Conservation (phyloP, 2,888 invertebrate genomes). For the Agrotis exclamationis region DNA sequence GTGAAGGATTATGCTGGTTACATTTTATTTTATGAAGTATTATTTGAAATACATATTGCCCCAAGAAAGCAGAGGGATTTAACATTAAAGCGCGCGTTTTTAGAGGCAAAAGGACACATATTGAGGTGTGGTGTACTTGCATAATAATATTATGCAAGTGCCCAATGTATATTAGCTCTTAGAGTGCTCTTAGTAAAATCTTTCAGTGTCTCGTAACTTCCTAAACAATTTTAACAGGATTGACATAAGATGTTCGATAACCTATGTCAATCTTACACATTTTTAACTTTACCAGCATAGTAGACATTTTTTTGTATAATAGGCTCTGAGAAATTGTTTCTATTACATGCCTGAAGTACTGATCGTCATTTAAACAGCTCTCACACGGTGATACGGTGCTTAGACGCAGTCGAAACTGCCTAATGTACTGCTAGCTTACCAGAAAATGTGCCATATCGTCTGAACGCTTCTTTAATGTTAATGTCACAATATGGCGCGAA, state of each 20-base stretch:
- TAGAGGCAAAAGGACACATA: too few species aligned
- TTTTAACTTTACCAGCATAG: not conserved
- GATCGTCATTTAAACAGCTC: slow-evolving; percentile 10
- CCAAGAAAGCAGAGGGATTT: not conserved
- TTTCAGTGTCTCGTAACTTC: not conserved
- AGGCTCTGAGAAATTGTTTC: not conserved
- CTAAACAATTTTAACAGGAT: not conserved
- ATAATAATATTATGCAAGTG: too few species aligned
- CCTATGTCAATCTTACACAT: not conserved
- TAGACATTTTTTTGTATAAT: not conserved
- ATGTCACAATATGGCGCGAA: slow-evolving; percentile 41
- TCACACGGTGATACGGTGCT: slow-evolving; percentile 13
- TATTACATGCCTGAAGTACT: not conserved
- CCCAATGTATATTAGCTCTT: too few species aligned
- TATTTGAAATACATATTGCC: not conserved
- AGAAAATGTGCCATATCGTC: slow-evolving; percentile 34
- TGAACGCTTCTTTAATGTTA: slow-evolving; percentile 31
- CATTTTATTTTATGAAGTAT: not conserved
- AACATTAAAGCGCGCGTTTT: too few species aligned
- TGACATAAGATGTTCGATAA: not conserved
- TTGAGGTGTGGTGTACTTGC: too few species aligned
- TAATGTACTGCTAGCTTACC: slow-evolving; percentile 23
- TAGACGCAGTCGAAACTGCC: slow-evolving; percentile 1
- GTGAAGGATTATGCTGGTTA: not conserved
- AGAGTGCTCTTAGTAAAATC: not conserved